A percentile compares a stretch with the other conserved stretches of the same genome.
phyloP scores from a whole-genome alignment of 37 sponge, comb jelly and placozoan species.

The Amphimedon queenslandica region DNA sequence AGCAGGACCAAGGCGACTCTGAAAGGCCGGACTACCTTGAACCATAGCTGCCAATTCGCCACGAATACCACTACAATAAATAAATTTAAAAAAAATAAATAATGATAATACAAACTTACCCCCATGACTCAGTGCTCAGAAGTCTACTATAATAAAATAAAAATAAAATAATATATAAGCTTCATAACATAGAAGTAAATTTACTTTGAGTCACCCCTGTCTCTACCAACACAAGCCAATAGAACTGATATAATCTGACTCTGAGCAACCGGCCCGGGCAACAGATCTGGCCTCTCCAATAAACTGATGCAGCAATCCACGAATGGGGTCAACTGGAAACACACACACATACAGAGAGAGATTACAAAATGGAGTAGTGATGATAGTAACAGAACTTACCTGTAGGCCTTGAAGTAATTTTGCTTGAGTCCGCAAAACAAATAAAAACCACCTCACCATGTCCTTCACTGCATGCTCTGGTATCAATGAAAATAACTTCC shows the following conservation, averaged over 20 bases:
- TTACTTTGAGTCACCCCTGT: conserved; percentile 30
- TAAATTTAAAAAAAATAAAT: background rate
- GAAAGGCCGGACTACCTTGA: conserved; percentile 70
- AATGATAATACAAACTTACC: conserved; percentile 26
- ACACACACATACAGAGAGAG: conserved; percentile 5
- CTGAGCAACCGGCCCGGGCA: conserved; percentile 72
- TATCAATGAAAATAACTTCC: conserved; percentile 14
- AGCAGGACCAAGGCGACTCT: conserved; percentile 75
- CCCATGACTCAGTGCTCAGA: conserved; percentile 24
- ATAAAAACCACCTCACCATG: conserved; percentile 70
- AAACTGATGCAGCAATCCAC: conserved; percentile 80
- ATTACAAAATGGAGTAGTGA: background rate
- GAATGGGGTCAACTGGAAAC: conserved; percentile 51
- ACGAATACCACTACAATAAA: conserved; percentile 35
- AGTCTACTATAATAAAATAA: conserved; percentile 11
- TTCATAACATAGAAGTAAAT: background rate
- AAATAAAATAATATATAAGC: background rate
- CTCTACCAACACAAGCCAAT: conserved; percentile 57
- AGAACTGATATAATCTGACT: conserved; percentile 63
- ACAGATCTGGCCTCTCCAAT: conserved; percentile 69
- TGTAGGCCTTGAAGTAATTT: conserved; percentile 54
- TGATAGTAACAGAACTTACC: conserved; percentile 1
- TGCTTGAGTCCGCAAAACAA: conserved; percentile 44
- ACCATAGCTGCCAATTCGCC: conserved; percentile 71
- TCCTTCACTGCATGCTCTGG: conserved; percentile 69